These are phyloP conservation scores for Diglossa cyanea DNA, from an alignment of 2,797 vertebrate genomes.

Conservation along the genomic window DNA sequence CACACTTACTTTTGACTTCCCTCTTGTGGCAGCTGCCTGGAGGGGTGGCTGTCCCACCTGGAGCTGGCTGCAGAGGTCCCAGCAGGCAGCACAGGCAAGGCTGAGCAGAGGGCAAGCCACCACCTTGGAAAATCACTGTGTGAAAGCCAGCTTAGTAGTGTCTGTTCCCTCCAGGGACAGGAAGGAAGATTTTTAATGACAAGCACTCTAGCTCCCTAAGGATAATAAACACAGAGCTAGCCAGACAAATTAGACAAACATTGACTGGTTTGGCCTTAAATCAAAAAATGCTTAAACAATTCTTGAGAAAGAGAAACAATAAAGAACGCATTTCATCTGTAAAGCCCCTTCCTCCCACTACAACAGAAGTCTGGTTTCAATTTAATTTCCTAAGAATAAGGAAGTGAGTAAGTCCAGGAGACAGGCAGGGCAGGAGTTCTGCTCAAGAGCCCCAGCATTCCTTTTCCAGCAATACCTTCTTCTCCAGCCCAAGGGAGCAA, in stretches of 20 bases:
- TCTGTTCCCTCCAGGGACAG: neutral
- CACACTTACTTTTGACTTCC: neutral
- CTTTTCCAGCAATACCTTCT: neutral
- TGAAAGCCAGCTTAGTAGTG: neutral
- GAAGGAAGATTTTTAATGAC: slow-evolving; percentile 24
- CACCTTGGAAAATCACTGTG: neutral
- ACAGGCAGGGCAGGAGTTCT: neutral
- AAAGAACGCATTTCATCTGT: slow-evolving; percentile 1
- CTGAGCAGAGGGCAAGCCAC: neutral
- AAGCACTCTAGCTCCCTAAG: slow-evolving; percentile 3
- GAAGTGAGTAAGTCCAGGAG: neutral
- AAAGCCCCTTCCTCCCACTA: slow-evolving; percentile 15
- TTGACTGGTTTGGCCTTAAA: slow-evolving; percentile 32
- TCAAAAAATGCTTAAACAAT: neutral
- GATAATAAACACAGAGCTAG: slow-evolving; percentile 10
- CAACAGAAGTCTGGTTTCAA: slow-evolving; percentile 45
- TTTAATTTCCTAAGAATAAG: slow-evolving; percentile 57
- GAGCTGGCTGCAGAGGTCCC: neutral
- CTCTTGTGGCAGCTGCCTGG: neutral
- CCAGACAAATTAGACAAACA: slow-evolving; percentile 44
- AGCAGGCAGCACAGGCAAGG: neutral
- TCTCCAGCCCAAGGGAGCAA: neutral
- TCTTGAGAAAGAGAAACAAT: neutral
- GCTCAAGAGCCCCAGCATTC: neutral
- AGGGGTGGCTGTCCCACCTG: neutral